These are phyloP conservation scores for Tangachromis dhanisi DNA, from an alignment of 2,113 vertebrate genomes.

Conservation along the genomic window DNA sequence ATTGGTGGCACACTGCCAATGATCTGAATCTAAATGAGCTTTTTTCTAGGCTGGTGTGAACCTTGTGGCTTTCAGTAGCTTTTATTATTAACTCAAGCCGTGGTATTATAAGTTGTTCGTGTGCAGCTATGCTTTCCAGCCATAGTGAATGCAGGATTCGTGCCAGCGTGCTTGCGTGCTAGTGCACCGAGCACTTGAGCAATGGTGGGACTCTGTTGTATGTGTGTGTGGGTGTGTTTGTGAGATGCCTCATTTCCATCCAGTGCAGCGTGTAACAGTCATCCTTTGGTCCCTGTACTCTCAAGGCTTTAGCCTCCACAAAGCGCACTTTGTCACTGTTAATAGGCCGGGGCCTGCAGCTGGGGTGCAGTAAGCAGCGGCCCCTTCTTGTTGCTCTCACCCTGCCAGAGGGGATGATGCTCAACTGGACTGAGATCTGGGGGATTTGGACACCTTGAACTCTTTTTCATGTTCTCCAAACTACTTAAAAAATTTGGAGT, in stretches of 20 bases:
- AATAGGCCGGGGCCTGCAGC: constrained; percentile 36
- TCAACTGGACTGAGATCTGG: background rate
- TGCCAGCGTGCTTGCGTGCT: background rate
- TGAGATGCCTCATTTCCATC: constrained; percentile 57
- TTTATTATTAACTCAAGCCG: background rate
- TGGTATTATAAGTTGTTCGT: background rate
- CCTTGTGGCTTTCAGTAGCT: background rate
- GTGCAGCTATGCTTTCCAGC: background rate
- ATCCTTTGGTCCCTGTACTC: constrained; percentile 27
- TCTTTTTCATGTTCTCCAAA: background rate
- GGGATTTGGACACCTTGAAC: background rate
- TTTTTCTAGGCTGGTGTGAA: background rate
- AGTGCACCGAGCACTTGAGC: background rate
- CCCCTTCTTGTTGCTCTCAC: background rate
- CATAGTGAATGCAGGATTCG: background rate
- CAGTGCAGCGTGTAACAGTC: constrained; percentile 40
- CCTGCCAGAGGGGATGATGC: background rate
- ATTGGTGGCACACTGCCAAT: rapidly evolving
- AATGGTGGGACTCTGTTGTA: background rate
- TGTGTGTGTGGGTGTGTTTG: background rate
- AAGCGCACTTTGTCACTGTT: constrained; percentile 62
- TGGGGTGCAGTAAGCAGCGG: constrained; percentile 2
- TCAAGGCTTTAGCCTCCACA: constrained; percentile 33
- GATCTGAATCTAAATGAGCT: rapidly evolving
- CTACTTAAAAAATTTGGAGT: rapidly evolving